These are phyloP conservation scores for Andrena camellia DNA, from an alignment of 2,888 invertebrate species.

Conservation along the genomic window DNA sequence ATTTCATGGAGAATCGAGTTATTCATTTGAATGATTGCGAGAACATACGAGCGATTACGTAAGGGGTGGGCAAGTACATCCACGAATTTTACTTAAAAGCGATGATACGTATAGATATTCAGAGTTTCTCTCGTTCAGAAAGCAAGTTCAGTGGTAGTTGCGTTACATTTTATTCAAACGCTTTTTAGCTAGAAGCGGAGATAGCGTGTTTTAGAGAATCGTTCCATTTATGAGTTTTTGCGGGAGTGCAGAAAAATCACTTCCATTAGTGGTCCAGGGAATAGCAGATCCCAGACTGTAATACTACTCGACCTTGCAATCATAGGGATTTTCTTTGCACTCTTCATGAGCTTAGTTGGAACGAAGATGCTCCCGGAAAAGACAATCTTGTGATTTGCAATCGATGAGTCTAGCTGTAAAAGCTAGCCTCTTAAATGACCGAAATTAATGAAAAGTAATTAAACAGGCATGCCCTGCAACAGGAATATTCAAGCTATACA, in stretches of 20 bases:
- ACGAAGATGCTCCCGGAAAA: neutral
- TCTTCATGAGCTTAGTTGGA: neutral
- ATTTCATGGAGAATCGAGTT: too few relatives aligned
- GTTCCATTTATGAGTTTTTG: slow-evolving; percentile 10
- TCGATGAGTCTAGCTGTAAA: neutral
- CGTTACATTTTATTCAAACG: neutral
- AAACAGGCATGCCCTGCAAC: too few relatives aligned
- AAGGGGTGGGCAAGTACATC: neutral
- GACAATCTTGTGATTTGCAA: neutral
- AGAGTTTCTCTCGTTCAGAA: too few relatives aligned
- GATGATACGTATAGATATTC: neutral
- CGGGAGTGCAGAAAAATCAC: neutral
- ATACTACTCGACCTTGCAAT: slow-evolving; percentile 26
- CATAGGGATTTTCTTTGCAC: slow-evolving; percentile 15
- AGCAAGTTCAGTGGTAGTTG: neutral
- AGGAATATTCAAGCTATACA: too few relatives aligned
- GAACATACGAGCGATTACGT: neutral
- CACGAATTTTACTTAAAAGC: neutral
- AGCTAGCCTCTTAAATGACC: neutral
- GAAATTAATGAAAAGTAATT: neutral
- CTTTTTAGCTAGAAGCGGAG: neutral
- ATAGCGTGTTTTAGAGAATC: neutral
- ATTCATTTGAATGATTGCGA: neutral
- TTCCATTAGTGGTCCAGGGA: slow-evolving; percentile 25
- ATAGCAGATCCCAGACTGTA: neutral